Conservation (phyloP, 1,140 invertebrate genomes). For the Drosophila varians region DNA sequence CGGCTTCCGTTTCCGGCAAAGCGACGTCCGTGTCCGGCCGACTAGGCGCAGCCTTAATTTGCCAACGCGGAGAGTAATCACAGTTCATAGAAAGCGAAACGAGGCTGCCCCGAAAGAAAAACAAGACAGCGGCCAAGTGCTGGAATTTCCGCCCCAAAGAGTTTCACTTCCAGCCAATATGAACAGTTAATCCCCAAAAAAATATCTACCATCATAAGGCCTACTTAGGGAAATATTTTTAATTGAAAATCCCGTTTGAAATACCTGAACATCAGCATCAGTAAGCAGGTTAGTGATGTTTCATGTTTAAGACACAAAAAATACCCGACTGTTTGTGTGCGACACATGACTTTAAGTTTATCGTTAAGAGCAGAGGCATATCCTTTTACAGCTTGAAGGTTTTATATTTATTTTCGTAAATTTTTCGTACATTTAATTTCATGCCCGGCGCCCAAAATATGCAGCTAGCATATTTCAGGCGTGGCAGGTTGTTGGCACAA, state of each 20-base stretch:
- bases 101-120: neutral
- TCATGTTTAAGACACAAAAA: neutral
- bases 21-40: constrained; percentile 53
- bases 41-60: constrained; percentile 55
- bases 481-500: constrained; percentile 49
- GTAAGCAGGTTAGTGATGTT: constrained; percentile 23
- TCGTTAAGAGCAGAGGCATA: neutral
- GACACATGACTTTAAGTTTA: neutral
- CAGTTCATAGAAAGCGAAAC: constrained; percentile 12
- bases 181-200: neutral
- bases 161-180: constrained; percentile 4
- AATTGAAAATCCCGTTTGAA: neutral
- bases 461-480: constrained; percentile 47
- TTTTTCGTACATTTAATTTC: constrained; percentile 49
- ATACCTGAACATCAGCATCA: neutral
- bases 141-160: constrained; percentile 24
- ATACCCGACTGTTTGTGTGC: neutral
- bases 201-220: neutral
- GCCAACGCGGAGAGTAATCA: constrained; percentile 36
- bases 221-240: neutral
- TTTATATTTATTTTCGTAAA: constrained; percentile 5
- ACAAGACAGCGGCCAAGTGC: constrained; percentile 21
- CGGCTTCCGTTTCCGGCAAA: constrained; percentile 70
- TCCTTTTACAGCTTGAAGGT: neutral
- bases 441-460: constrained; percentile 28